Base-by-base conservation (phyloP, 2,797 vertebrate genomes). In the Coluber constrictor region DNA sequence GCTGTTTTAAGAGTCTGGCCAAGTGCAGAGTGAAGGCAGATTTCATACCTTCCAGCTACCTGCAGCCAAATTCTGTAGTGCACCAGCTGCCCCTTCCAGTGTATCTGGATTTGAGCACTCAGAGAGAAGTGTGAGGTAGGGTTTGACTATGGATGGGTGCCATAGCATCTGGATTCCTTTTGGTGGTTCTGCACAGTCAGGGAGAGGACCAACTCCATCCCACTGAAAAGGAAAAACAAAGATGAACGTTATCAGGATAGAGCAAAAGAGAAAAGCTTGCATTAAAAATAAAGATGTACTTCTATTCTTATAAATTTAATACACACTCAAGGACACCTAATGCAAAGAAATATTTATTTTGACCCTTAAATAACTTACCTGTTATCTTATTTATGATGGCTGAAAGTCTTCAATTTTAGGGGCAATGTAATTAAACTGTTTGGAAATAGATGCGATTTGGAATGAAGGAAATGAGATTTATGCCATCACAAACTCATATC, bases 31-130 rank as follows among this genome's bases (percentile, higher is more conserved):
- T 74, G 70, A 74, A 37, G 13, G 91, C 94, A 90, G 29, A 90
- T 32, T 94, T 66, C 98, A 93, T 98, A 99, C 99, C 99, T 99
- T 99, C 99, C 99, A 99, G 96, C 99, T 99, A 96, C 99, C 99
- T 90, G 99, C 99, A 91, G 99, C 99, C 96, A 99, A 98, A 98
- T 99, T 99, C 98, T 99, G 99, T 97, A 99, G 97, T 88, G 99
- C 99, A 29, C 99, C 99, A 1, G 99, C 99, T 12, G 99, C 99
- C 90, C 99, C 99, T 97, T 99, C 99, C 97, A 99, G 98, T 0
- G 99, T 99, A 98, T 99, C 99, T 7, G 99, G 98, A 96, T 99
- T 99, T 94, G 99, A 99, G 98, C 99, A 99, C 97, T 99, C 99
- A 93, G 99, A 99, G 96, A 99, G 98, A 97, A 99, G 98, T 93